Evolutionary conservation across 2,797 vertebrate species (phyloP).

Genomic region (Pseudochirops corinnae): DNA sequence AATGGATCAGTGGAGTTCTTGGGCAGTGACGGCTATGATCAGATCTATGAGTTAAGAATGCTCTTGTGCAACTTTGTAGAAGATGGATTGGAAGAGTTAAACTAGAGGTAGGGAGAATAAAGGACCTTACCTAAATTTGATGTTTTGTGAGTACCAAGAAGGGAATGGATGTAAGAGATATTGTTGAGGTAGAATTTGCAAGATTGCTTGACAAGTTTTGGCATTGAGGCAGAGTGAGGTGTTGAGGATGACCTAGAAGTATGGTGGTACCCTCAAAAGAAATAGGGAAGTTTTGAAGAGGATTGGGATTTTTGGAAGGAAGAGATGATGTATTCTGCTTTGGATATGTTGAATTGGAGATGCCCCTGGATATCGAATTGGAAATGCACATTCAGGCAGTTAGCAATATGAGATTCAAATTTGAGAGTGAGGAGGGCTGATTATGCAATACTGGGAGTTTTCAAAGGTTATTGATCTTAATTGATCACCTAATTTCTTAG

Average conservation of each 20-base stretch:
- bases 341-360: background rate
- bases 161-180: background rate
- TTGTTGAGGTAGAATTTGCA: background rate
- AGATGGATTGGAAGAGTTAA: background rate
- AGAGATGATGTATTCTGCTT: background rate
- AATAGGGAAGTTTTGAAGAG: background rate
- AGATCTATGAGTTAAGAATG: background rate
- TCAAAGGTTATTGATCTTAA: background rate
- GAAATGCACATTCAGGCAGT: background rate
- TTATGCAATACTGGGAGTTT: background rate
- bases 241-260: background rate
- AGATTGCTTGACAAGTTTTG: background rate
- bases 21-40: background rate
- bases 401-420: background rate
- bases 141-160: background rate
- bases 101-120: background rate
- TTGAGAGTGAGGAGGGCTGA: background rate
- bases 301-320: background rate
- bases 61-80: background rate
- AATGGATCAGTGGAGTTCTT: background rate
- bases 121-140: background rate
- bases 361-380: background rate
- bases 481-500: background rate
- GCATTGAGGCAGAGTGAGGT: background rate
- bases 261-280: background rate